Evolutionary conservation across 2,797 vertebrate genomes (phyloP), one percentile per base, ranked within the genome.

Genomic region (Enoplosus armatus): DNA sequence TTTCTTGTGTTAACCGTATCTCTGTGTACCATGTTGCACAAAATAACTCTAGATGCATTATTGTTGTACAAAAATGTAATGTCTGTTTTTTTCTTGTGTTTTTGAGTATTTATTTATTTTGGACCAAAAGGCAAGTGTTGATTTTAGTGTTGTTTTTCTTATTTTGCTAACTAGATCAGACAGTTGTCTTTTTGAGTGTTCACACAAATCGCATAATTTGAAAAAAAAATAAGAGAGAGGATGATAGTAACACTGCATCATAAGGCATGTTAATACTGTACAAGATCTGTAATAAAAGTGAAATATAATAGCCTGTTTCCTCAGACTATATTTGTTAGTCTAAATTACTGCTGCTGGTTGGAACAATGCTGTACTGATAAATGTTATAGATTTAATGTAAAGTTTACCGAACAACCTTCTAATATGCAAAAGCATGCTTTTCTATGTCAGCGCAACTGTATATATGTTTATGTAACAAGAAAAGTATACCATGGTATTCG

Each of bases 381-480:
- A 88, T 89, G 90, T 91, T 86, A 85, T 87, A 87, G 85, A 86
- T 84, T 89, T 86, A 75, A 85, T 93, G 91, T 89, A 87, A 93
- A 90, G 90, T 94, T 93, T 93, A 93, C 86, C 8, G 24, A 87
- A 92, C 81, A 88, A 91, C 77, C 87, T 84, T 89, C 92, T 86
- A 92, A 93, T 95, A 93, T 95, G 94, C 94, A 95, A 95, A 90
- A 88, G 91, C 89, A 93, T 94, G 92, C 82, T 91, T 94, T 95
- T 94, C 80, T 92, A 92, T 92, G 89, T 92, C 67, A 59, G 85
- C 83, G 45, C 90, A 81, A 80, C 55, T 93, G 90, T 94, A 90
- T 85, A 89, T 93, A 92, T 90, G 80, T 92, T 82, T 75, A 88
- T 86, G 85, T 86, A 88, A 89, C 50, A 67, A 70, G 70, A 85